Conservation (phyloP, 2,797 vertebrate genomes). For the Erethizon dorsatum region DNA sequence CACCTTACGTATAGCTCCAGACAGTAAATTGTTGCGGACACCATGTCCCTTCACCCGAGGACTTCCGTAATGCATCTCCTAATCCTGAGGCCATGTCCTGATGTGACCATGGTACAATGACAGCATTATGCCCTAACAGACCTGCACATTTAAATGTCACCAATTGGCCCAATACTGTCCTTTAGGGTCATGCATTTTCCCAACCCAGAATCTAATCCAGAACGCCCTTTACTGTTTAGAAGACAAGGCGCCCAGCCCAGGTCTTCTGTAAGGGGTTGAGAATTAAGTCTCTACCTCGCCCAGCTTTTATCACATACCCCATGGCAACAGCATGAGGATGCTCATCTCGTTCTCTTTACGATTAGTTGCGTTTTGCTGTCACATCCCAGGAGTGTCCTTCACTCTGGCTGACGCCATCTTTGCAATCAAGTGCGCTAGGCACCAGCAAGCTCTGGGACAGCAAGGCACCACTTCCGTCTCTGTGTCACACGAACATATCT, state of each 20-base stretch:
- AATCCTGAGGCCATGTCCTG: neutral
- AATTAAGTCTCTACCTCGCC: neutral
- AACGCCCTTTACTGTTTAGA: neutral
- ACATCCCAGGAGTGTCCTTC: neutral
- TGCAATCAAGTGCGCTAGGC: neutral
- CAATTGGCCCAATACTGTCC: neutral
- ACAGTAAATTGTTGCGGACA: neutral
- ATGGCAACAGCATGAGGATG: neutral
- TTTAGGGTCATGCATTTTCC: neutral
- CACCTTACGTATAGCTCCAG: neutral
- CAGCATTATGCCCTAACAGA: neutral
- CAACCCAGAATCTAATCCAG: neutral
- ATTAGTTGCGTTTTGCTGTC: neutral
- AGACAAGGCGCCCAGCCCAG: neutral
- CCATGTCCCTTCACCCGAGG: neutral
- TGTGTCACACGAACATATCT: rapidly evolving
- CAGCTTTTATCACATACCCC: neutral
- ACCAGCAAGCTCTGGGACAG: rapidly evolving
- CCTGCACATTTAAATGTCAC: neutral
- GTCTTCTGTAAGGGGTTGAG: neutral
- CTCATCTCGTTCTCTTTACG: neutral
- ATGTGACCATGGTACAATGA: neutral
- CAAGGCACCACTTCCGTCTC: neutral
- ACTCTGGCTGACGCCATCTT: rapidly evolving
- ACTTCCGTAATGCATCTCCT: neutral